Percentiles rank a stretch among this genome's conserved stretches.
Conservation (phyloP, 2,113 vertebrate species). For the Onychostruthus taczanowskii region DNA sequence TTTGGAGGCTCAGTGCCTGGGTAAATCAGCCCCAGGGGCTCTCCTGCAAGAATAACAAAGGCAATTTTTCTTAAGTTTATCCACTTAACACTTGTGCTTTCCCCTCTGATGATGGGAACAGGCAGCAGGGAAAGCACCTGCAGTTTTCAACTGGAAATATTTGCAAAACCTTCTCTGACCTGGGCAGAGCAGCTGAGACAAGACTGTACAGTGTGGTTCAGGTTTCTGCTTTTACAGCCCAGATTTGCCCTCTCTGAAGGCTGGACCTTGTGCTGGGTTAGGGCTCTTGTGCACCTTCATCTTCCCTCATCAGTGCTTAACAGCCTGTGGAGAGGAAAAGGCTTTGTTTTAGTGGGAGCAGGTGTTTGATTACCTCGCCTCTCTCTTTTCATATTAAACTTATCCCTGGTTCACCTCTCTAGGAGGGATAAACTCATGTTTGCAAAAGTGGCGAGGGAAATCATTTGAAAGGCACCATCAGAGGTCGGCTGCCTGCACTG, state of each 20-base stretch:
- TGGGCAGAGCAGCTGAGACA: background rate
- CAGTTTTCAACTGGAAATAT: background rate
- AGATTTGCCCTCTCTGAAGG: background rate
- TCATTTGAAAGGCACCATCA: background rate
- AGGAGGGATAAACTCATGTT: background rate
- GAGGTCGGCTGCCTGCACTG: background rate
- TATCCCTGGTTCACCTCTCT: conserved; percentile 5
- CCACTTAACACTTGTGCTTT: background rate
- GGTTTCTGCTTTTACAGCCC: background rate
- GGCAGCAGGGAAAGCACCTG: background rate
- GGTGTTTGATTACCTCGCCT: conserved; percentile 24
- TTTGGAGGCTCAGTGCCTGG: accelerated
- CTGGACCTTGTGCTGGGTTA: background rate
- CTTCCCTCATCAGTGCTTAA: conserved; percentile 7
- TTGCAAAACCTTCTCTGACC: background rate
- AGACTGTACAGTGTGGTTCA: accelerated
- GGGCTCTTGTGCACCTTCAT: background rate
- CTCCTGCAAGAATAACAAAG: background rate
- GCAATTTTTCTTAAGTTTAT: background rate
- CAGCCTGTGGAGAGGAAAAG: conserved; percentile 32
- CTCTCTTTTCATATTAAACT: conserved; percentile 28
- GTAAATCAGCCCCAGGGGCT: background rate
- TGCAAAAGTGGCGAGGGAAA: background rate
- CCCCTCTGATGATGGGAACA: background rate
- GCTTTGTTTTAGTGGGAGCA: conserved; percentile 53